Percentiles rank a stretch among this genome's conserved stretches.
phyloP scores from a whole-genome alignment of 2,113 vertebrate species.

The Piliocolobus tephrosceles region DNA sequence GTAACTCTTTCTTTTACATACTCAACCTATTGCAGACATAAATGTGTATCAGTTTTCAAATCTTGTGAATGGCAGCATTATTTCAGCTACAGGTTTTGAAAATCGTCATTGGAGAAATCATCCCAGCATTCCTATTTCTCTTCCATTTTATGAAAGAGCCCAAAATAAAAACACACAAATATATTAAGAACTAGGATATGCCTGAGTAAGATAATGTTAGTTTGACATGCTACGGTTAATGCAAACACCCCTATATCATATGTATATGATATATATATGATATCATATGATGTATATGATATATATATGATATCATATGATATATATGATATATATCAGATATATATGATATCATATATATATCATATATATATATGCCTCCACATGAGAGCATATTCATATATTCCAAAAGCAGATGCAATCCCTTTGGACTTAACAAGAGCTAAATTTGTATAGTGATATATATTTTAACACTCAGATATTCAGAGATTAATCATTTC shows the following conservation, averaged over 20 bases:
- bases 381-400: neutral
- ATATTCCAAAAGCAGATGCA: neutral
- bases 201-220: neutral
- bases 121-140: neutral
- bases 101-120: neutral
- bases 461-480: neutral
- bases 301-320: no score
- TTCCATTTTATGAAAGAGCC: neutral
- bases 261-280: neutral
- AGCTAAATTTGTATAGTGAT: neutral
- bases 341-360: no score
- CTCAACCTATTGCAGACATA: neutral
- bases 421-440: constrained; percentile 12
- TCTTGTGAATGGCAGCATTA: neutral
- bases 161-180: neutral
- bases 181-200: neutral
- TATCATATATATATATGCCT: neutral
- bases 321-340: no score
- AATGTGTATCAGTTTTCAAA: neutral
- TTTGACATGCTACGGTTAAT: neutral
- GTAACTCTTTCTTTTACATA: neutral
- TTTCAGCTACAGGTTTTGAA: neutral
- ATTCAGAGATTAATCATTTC: neutral
- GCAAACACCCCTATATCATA: neutral
- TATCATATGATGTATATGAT: neutral